Percentiles rank a stretch among this genome's conserved stretches.
Conservation (phyloP, 2,888 invertebrate genomes). For the Oxyteleia sp. region DNA sequence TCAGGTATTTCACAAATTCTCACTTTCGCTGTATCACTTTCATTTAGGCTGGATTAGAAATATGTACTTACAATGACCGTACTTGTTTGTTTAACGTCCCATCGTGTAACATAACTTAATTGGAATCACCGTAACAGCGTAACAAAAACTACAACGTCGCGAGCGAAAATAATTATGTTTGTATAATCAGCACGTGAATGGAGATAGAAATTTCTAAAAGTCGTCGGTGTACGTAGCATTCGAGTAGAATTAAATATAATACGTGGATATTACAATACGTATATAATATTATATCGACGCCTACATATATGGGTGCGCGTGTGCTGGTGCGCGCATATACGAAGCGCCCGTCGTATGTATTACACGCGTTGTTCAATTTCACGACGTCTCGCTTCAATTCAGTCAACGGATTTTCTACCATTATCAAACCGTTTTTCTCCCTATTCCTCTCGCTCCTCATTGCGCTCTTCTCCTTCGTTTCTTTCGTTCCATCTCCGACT, state of each 20-base stretch:
- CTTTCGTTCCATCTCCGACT: slow-evolving; percentile 52
- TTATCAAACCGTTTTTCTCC: slow-evolving; percentile 82
- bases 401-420: slow-evolving; percentile 86
- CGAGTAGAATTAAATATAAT: slow-evolving; percentile 48
- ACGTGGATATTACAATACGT: slow-evolving; percentile 48
- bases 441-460: slow-evolving; percentile 72
- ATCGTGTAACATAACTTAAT: too few relatives aligned
- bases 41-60: too few relatives aligned
- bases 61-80: too few relatives aligned
- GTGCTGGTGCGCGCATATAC: slow-evolving; percentile 67
- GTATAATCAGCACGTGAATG: background rate
- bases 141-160: too few relatives aligned
- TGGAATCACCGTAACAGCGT: too few relatives aligned
- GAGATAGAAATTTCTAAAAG: slow-evolving; percentile 17
- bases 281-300: slow-evolving; percentile 60
- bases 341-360: slow-evolving; percentile 79
- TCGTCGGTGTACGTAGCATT: slow-evolving; percentile 13
- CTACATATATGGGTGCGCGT: slow-evolving; percentile 21
- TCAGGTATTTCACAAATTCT: too few relatives aligned
- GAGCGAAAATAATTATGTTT: slow-evolving; percentile 23
- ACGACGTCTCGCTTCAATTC: slow-evolving; percentile 87
- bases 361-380: slow-evolving; percentile 87
- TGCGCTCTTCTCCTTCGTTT: slow-evolving; percentile 41
- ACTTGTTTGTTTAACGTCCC: too few relatives aligned
- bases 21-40: too few relatives aligned